A percentile compares a stretch with the other conserved stretches of the same genome.
Evolutionary conservation across 2,113 vertebrate species (phyloP).

Genomic region (Copsychus sechellarum): DNA sequence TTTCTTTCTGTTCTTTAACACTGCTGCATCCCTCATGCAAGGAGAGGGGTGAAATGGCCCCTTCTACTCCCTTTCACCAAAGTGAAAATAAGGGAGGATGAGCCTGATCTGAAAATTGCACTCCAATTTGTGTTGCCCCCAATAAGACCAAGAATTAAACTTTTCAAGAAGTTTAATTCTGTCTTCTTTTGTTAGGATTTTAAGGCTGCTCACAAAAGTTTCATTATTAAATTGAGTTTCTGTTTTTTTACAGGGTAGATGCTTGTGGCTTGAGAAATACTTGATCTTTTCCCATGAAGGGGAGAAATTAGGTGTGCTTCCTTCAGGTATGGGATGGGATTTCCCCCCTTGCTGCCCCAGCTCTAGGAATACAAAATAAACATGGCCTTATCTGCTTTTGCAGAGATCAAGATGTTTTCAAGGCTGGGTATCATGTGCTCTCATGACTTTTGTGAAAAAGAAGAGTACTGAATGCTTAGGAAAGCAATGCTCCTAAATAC

Average conservation of each 20-base stretch:
- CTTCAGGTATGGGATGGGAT: neutral
- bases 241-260: neutral
- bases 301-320: neutral
- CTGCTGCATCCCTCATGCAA: neutral
- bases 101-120: neutral
- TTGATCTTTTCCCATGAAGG: neutral
- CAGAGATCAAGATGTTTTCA: neutral
- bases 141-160: neutral
- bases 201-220: neutral
- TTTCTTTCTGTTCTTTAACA: neutral
- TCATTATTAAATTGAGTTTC: neutral
- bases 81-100: neutral
- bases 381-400: neutral
- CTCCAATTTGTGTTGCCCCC: neutral
- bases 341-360: accelerated
- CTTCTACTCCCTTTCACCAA: neutral
- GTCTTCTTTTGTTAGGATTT: neutral
- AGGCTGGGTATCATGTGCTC: neutral
- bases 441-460: neutral
- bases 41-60: neutral
- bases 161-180: neutral
- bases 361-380: neutral
- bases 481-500: neutral
- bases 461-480: neutral
- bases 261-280: neutral